Base-by-base conservation (phyloP, 2,888 invertebrate species). In the Sialis fuliginosa region DNA sequence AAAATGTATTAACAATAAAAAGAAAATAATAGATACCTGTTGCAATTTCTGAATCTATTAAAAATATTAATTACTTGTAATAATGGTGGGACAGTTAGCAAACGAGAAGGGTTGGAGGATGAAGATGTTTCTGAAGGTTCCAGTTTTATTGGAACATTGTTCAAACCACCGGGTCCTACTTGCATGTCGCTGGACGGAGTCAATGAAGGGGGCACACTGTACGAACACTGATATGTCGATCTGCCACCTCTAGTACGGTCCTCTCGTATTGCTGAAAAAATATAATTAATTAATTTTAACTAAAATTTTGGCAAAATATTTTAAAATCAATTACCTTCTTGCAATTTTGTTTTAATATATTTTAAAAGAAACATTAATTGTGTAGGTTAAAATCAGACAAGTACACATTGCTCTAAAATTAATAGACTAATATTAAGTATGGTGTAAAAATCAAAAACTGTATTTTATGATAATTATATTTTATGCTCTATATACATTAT, bases 211-310 rank as follows among this genome's bases (percentile, higher is more conserved):
- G 91, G 91, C 52, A 92, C 67, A 12, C 90, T 85, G 62, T 91
- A 92, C 45, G 90, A 90, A 61, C 91, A 92, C 63, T 92, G 92
- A 65, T 96, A 96, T 22, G 93, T 93, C 48, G 93, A 93, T 41
- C 96, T 76, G 0, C 96, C 96, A 48, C 96, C 96, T 44, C 96
- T 73, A 0, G 95, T 95, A 45, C 96, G 70, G 65, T 96, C 95
- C 61, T 92, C 92, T 50, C 96, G 71, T 49, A 96, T 95, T 6
- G 96, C 96, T 77, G 67, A 47, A 60, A 59, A 51, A 22, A 46
- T 40, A 2, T 22, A 2, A 22, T 22, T 22, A 22, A 22, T 22
- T 22, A 22, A 22, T 22, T 2, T 22, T 22, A 22, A 22, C 2
- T 22, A 22, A 22, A 22, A 22, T 22, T 22, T 22, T 22, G 22